A percentile compares a stretch with the other conserved stretches of the same genome.
These are phyloP conservation scores for Mya arenaria DNA, from an alignment of 1,140 invertebrate genomes.

Conservation along the genomic window DNA sequence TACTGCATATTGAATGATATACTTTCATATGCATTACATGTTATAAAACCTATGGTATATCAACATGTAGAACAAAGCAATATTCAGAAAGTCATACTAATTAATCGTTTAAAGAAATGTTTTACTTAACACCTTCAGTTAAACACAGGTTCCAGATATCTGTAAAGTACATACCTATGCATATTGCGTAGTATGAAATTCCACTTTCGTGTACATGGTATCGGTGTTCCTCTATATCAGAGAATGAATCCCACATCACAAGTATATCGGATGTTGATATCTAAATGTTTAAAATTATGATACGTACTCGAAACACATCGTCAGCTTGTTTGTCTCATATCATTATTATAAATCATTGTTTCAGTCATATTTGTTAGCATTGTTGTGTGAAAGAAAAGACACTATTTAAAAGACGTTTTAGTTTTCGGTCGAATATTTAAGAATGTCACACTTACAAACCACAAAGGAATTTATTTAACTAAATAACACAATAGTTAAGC, in stretches of 20 bases:
- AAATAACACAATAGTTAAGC: no score
- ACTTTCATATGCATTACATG: not conserved
- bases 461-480: no score
- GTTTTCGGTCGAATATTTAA: no score
- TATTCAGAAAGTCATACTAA: no score
- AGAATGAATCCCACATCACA: slow-evolving; percentile 43
- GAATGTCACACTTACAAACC: no score
- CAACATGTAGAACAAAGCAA: not conserved
- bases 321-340: no score
- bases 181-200: slow-evolving; percentile 24
- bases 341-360: no score
- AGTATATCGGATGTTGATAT: slow-evolving; percentile 28
- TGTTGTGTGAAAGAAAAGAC: no score
- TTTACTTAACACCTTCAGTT: not conserved
- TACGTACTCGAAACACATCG: no score
- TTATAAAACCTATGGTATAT: not conserved
- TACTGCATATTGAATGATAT: not conserved
- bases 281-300: no score
- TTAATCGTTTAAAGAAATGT: not conserved
- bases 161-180: slow-evolving; percentile 15
- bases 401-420: no score
- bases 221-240: slow-evolving; percentile 38
- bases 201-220: slow-evolving; percentile 22
- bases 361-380: no score
- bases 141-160: not conserved